A percentile compares a stretch with the other conserved stretches of the same genome.
Evolutionary conservation across 2,797 vertebrate species (phyloP).

Genomic region (Gephyroberyx darwinii): DNA sequence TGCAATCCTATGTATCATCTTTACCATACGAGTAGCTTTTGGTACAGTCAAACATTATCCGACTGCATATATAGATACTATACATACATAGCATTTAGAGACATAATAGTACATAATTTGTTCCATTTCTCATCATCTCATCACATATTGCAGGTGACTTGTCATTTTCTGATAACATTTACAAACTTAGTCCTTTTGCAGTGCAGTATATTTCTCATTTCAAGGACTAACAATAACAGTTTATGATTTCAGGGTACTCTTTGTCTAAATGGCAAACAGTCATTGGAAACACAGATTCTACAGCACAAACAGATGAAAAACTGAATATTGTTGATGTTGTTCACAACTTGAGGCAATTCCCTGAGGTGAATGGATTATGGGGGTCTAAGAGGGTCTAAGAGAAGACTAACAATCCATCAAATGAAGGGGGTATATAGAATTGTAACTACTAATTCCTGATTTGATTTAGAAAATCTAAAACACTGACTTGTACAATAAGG

Average conservation of each 20-base stretch:
- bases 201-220: neutral
- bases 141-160: neutral
- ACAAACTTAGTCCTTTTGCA: neutral
- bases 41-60: neutral
- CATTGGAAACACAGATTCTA: neutral
- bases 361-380: neutral
- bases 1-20: neutral
- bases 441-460: neutral
- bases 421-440: neutral
- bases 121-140: neutral
- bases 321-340: neutral
- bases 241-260: slow-evolving; percentile 2
- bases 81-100: neutral
- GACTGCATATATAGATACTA: neutral
- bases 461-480: slow-evolving; percentile 7
- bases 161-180: neutral
- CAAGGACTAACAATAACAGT: neutral
- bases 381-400: no score
- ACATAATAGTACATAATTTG: slow-evolving; percentile 1
- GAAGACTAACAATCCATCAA: neutral
- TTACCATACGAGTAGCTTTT: neutral
- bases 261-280: neutral
- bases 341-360: neutral
- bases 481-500: neutral
- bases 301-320: neutral